Evolutionary conservation across 2,888 invertebrate genomes (phyloP), one percentile per base, ranked within the genome.

Genomic region (Neocrepidodera transversa): DNA sequence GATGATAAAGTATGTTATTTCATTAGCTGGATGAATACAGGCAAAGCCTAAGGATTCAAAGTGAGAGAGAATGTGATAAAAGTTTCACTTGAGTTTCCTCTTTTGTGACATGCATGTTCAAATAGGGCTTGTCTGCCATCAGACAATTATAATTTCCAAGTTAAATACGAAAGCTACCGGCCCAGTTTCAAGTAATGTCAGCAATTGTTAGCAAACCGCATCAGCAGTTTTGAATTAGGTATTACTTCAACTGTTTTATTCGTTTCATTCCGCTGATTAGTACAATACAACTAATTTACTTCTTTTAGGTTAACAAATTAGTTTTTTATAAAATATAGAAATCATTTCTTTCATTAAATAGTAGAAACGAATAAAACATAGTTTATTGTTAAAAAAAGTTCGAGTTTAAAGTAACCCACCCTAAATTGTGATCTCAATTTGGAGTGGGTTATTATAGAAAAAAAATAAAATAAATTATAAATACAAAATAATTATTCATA

Each of bases 61-160:
- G n/a, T n/a, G 28, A 28, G 57, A 38, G 51, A 58, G 40, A 55
- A 60, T 63, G 55, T 63, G 60, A 63, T 63, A 60, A 63, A 63
- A 63, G 63, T 63, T 60, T 40, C 30, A 56, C 49, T 53, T 55
- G 13, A 42, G 50, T 48, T 43, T 50, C 55, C 42, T 38, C 62
- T 62, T 62, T 53, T 53, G 59, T 53, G 56, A 51, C 53, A 47
- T 56, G 50, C 56, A 53, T 49, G 50, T 49, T 59, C 57, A 59
- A 53, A 59, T 36, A 49, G 26, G 55, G 36, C 54, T 43, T 40
- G 36, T 42, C 52, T 52, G 30, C 53, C 42, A 43, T 40, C 49
- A 54, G 47, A 48, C 58, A 58, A 52, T 58, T 47, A 58, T 45
- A 52, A 47, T 58, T 58, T 38, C 35, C 26, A 43, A 58, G 52